phyloP scores from a whole-genome alignment of 2,797 vertebrate species.

The Sebastes melanostomus region DNA sequence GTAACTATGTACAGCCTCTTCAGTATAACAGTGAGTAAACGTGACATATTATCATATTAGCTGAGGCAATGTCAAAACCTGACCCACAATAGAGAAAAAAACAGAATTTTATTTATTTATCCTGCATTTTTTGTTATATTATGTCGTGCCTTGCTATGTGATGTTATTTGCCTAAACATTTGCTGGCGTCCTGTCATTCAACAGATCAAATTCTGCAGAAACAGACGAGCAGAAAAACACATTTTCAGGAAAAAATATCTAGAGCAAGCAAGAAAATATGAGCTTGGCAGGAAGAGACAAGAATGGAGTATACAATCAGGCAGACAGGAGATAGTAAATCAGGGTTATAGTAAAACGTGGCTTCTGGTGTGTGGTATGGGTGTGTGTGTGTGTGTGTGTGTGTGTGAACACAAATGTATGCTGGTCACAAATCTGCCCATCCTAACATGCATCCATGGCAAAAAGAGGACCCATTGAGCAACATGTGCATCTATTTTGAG shows the following conservation, averaged over 20 bases:
- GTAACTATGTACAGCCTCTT: neutral
- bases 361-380: conserved; percentile 23
- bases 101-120: neutral
- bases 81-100: neutral
- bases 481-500: conserved; percentile 42
- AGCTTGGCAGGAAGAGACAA: conserved; percentile 18
- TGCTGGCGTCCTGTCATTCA: neutral
- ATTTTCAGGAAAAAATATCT: conserved; percentile 7
- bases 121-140: neutral
- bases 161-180: conserved; percentile 18
- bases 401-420: conserved; percentile 19
- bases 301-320: conserved; percentile 12
- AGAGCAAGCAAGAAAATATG: conserved; percentile 28
- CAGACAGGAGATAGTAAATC: conserved; percentile 50
- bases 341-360: conserved; percentile 22
- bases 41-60: neutral
- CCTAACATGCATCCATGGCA: conserved; percentile 7
- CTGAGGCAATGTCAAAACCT: neutral
- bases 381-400: neutral
- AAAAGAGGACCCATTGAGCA: conserved; percentile 6
- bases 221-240: neutral
- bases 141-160: neutral
- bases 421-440: conserved; percentile 33
- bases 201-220: neutral
- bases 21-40: neutral